Evolutionary conservation across 2,888 invertebrate genomes (phyloP), one percentile per base, ranked within the genome.

Genomic region (Chloroclystis v-ata): DNA sequence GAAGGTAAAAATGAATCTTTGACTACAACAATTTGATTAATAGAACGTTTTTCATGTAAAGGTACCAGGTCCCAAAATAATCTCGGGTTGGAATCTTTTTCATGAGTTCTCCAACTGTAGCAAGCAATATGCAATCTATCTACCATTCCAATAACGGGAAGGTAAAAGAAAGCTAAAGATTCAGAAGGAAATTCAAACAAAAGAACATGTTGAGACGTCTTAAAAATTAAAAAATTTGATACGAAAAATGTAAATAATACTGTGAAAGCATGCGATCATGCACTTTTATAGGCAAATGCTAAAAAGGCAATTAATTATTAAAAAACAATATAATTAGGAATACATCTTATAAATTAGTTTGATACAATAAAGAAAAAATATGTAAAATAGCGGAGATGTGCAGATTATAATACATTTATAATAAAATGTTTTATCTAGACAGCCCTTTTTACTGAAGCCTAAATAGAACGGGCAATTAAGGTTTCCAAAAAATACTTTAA

Each of bases 111-210:
- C n/a, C n/a, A n/a, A n/a, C n/a, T 28, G n/a, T 12, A 47, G 48
- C 10, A 57, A 55, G 55, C 57, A 45, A 40, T 44, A 50, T 20
- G 46, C 45, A 43, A 30, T 37, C 30, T 43, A 47, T 41, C 43
- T 44, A 51, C 47, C 51, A 44, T 38, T 52, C 47, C 44, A 28
- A 52, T 16, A 38, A 47, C 8, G 33, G 50, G 43, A 47, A 44
- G 47, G 47, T 45, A 47, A 43, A 39, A 29, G 38, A 20, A 49
- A 46, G 43, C 45, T 46, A 39, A 2, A 20, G 16, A 33, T 28
- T 13, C 12, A 41, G 37, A 13, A 10, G 24, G 8, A 16, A 28
- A 33, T 20, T 20, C 3, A 20, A 20, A 20, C 5, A 20, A 4
- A 20, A 20, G 3, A 2, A 20, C 20, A 5, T 20, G 20, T 20